Percentiles rank a stretch among this genome's conserved stretches.
These are phyloP conservation scores for Rafetus swinhoei DNA, from an alignment of 2,113 vertebrate genomes.

Conservation along the genomic window DNA sequence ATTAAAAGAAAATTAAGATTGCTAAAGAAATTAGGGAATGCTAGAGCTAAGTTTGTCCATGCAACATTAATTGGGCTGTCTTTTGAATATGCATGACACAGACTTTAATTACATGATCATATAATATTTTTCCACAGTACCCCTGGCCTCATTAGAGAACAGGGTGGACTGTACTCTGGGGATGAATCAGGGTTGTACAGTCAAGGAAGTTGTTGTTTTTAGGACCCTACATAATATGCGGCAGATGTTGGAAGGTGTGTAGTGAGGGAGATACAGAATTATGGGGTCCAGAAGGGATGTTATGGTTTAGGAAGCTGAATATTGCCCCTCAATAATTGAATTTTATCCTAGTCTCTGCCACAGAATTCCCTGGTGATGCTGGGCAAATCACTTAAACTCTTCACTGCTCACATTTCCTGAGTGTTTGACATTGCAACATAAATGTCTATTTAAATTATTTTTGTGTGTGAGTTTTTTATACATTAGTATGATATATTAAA, in stretches of 20 bases:
- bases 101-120: neutral
- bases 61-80: neutral
- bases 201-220: rapidly evolving
- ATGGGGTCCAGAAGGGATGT: neutral
- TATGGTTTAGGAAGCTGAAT: neutral
- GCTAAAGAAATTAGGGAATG: neutral
- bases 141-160: neutral
- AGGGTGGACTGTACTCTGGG: neutral
- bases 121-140: neutral
- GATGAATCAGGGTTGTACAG: neutral
- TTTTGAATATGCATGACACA: neutral
- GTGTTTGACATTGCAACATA: neutral
- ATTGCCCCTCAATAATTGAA: rapidly evolving
- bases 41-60: neutral
- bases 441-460: neutral
- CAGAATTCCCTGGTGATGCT: neutral
- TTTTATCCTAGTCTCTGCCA: neutral
- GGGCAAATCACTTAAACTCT: neutral
- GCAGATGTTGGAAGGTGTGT: neutral
- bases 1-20: neutral
- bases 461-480: neutral
- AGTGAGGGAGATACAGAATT: rapidly evolving
- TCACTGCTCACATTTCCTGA: rapidly evolving
- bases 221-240: rapidly evolving
- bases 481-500: neutral